Percentiles rank a stretch among this genome's conserved stretches.
phyloP scores from a whole-genome alignment of 2,888 invertebrate species.

The Eupithecia inturbata region DNA sequence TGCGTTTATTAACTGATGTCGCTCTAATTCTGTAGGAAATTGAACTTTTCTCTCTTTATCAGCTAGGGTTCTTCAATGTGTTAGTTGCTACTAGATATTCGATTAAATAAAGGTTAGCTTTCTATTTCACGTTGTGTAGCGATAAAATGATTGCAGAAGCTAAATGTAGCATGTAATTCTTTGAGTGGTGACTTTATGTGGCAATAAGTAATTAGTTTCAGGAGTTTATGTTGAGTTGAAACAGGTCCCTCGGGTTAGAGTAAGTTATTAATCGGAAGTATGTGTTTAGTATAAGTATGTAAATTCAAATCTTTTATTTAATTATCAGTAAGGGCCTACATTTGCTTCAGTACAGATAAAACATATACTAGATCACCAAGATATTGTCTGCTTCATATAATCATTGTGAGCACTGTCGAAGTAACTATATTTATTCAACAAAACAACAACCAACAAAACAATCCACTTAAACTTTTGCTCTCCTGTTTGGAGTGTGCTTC shows the following conservation, averaged over 20 bases:
- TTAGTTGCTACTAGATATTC: conserved; percentile 29
- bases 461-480: conserved; percentile 5
- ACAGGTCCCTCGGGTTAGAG: not conserved
- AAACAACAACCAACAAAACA: conserved; percentile 3
- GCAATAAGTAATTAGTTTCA: not conserved
- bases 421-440: conserved; percentile 1
- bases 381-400: not conserved
- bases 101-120: conserved; percentile 19
- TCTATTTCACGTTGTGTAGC: conserved; percentile 1
- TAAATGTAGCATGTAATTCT: not conserved
- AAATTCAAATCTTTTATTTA: not conserved
- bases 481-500: not conserved
- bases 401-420: not conserved
- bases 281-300: not conserved
- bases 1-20: not conserved
- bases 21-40: not conserved
- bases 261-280: not conserved
- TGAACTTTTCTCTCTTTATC: conserved; percentile 3
- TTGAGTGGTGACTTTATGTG: not conserved
- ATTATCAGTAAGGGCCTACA: not conserved
- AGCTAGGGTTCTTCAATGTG: not conserved
- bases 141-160: not conserved
- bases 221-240: not conserved
- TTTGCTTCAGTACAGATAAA: not conserved
- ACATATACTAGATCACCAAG: not conserved